Evolutionary conservation across 2,113 vertebrate genomes (phyloP).

Genomic region (Acrocephalus kingi): DNA sequence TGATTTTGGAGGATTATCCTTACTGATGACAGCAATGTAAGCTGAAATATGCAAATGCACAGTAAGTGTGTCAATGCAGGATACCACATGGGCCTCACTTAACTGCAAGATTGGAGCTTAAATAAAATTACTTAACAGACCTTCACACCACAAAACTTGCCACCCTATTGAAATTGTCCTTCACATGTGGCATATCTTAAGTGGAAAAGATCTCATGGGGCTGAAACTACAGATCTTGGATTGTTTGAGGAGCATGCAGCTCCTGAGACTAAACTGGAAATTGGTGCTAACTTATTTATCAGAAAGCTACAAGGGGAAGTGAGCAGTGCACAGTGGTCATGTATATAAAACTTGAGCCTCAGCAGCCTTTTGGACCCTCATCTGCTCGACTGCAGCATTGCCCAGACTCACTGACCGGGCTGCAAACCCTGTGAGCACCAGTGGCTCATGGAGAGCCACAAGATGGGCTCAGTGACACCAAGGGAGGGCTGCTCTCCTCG

Average conservation of each 20-base stretch:
- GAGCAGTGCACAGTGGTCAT: background rate
- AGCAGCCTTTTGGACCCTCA: background rate
- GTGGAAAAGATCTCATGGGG: background rate
- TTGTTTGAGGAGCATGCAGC: background rate
- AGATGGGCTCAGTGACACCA: background rate
- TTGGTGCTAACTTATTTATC: background rate
- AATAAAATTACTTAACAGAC: background rate
- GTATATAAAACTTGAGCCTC: background rate
- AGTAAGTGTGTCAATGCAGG: accelerated
- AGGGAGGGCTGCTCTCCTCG: background rate
- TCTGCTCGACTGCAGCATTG: background rate
- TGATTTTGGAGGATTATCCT: background rate
- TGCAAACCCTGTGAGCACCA: background rate
- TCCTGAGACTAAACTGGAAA: background rate
- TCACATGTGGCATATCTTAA: accelerated
- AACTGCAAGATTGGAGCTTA: background rate
- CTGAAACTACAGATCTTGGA: background rate
- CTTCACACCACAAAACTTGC: background rate
- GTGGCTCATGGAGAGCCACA: background rate
- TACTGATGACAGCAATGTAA: background rate
- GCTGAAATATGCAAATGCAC: background rate
- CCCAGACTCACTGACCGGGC: accelerated
- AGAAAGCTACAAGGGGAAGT: background rate
- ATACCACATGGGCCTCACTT: background rate
- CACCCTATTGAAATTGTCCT: accelerated